Percentiles rank a stretch among this genome's conserved stretches.
Evolutionary conservation across 2,797 vertebrate species (phyloP).

Genomic region (Pseudochaenichthys georgianus): DNA sequence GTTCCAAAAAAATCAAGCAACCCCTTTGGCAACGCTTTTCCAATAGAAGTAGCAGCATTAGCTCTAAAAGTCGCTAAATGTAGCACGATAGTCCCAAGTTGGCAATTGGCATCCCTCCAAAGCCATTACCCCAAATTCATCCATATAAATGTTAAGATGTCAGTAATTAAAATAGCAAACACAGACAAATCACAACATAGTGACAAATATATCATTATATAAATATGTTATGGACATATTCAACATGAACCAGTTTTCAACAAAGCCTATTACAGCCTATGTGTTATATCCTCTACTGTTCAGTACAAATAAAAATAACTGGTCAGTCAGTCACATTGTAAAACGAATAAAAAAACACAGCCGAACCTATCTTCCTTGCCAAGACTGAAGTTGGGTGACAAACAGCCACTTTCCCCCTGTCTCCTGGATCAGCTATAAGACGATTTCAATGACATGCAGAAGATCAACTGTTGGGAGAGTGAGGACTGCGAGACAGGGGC

Average conservation of each 20-base stretch:
- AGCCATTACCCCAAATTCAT: no score
- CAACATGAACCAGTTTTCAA: neutral
- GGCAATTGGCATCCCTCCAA: no score
- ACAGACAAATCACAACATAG: neutral
- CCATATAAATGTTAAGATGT: no score
- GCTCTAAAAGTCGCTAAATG: no score
- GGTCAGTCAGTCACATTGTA: conserved; percentile 58
- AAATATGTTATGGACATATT: neutral
- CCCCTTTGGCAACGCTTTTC: no score
- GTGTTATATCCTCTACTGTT: neutral
- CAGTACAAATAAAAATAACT: conserved; percentile 28
- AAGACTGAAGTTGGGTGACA: conserved; percentile 82
- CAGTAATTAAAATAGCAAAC: no score
- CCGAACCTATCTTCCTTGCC: conserved; percentile 64
- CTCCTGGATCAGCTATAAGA: conserved; percentile 85
- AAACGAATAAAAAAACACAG: conserved; percentile 44
- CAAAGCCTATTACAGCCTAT: no score
- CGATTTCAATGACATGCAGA: conserved; percentile 86
- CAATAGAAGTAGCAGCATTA: no score
- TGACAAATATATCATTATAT: neutral
- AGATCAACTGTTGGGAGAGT: conserved; percentile 86
- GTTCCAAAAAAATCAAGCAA: no score
- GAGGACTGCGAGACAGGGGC: conserved; percentile 83
- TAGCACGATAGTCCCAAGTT: no score
- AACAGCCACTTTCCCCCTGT: conserved; percentile 80